These are phyloP conservation scores for Hetaerina americana DNA, from an alignment of 1,140 invertebrate genomes.

Conservation along the genomic window DNA sequence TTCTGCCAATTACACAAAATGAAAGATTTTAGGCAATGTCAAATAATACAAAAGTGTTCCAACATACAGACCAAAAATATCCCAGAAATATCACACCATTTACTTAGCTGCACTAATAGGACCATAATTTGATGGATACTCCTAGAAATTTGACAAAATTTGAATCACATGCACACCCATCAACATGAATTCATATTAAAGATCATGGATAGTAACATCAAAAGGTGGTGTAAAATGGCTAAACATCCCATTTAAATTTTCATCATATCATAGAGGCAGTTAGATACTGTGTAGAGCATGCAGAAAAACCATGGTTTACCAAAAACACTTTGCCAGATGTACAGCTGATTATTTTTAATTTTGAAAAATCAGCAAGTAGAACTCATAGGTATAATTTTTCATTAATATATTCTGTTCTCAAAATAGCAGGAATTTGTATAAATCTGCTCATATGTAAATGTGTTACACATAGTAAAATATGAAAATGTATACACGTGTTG, in stretches of 20 bases:
- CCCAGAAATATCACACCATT: neutral
- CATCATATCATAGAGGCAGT: neutral
- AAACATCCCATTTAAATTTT: neutral
- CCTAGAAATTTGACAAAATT: neutral
- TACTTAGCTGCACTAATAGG: neutral
- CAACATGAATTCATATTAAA: neutral
- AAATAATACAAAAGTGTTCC: neutral
- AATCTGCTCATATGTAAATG: too few species aligned
- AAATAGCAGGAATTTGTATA: neutral
- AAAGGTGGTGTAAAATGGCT: neutral
- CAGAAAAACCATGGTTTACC: neutral
- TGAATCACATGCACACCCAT: too few species aligned
- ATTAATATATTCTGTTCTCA: neutral
- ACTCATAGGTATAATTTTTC: neutral
- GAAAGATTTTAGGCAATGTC: neutral
- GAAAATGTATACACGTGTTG: too few species aligned
- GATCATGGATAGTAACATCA: neutral
- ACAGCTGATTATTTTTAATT: too few species aligned
- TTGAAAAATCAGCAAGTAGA: neutral
- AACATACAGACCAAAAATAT: neutral
- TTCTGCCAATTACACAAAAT: neutral
- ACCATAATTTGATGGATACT: neutral
- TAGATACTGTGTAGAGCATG: neutral
- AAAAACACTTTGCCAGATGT: neutral
- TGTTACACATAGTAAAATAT: too few species aligned